Conservation (phyloP, 2,888 invertebrate species). For the Parascotia fuliginaria region DNA sequence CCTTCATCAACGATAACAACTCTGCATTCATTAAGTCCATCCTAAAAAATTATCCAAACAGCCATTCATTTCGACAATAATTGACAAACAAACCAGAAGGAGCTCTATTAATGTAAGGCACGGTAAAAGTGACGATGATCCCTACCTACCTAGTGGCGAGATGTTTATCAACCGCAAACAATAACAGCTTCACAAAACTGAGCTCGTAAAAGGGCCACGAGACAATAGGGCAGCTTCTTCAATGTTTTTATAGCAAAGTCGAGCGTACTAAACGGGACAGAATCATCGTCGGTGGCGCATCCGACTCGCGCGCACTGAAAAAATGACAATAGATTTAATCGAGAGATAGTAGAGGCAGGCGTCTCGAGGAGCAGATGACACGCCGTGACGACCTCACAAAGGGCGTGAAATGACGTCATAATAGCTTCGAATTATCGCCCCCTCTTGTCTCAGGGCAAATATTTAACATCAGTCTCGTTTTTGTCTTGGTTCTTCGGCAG, state of each 20-base stretch:
- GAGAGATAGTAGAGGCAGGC: conserved; percentile 82
- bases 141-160: conserved; percentile 82
- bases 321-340: conserved; percentile 85
- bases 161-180: conserved; percentile 85
- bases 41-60: conserved; percentile 59
- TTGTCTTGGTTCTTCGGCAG: conserved; percentile 79
- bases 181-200: conserved; percentile 83
- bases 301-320: conserved; percentile 79
- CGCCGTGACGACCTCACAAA: conserved; percentile 83
- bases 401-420: conserved; percentile 86
- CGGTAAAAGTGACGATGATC: conserved; percentile 82
- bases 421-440: conserved; percentile 85
- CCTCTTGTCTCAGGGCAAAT: conserved; percentile 85
- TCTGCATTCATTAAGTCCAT: conserved; percentile 77
- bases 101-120: conserved; percentile 73
- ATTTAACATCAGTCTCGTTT: conserved; percentile 83
- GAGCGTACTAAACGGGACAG: conserved; percentile 77
- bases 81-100: conserved; percentile 74
- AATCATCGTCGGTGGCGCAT: conserved; percentile 85
- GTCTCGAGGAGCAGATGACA: conserved; percentile 85
- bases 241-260: conserved; percentile 80
- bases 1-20: conserved; percentile 57
- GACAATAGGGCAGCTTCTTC: conserved; percentile 80
- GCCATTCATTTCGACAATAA: conserved; percentile 67
- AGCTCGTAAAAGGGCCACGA: conserved; percentile 82